These are phyloP conservation scores for Drosophila incognita DNA, from an alignment of 2,888 invertebrate species.

Conservation along the genomic window DNA sequence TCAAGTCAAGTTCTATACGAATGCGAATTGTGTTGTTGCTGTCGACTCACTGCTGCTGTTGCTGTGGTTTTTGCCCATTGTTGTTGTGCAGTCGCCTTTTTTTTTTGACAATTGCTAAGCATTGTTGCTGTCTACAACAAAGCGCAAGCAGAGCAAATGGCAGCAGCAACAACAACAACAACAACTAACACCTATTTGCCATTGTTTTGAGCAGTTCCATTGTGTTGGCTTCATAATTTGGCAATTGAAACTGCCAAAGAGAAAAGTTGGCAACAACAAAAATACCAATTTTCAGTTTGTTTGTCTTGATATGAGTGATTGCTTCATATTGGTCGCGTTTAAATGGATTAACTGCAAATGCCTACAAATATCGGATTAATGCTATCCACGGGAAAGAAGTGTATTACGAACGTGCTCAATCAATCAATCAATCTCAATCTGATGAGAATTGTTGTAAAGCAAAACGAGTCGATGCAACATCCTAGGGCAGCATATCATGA, in stretches of 20 bases:
- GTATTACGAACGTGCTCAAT: not conserved
- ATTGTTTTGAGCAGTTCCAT: constrained; percentile 60
- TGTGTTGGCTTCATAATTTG: constrained; percentile 57
- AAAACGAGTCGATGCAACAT: not conserved
- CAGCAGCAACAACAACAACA: constrained; percentile 20
- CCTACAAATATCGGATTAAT: not conserved
- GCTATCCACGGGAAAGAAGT: not conserved
- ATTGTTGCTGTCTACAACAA: constrained; percentile 69
- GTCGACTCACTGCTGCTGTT: constrained; percentile 7
- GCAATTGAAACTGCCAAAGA: constrained; percentile 60
- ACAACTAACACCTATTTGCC: constrained; percentile 50
- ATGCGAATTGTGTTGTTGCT: constrained; percentile 56
- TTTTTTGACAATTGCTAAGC: constrained; percentile 62
- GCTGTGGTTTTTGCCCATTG: constrained; percentile 49
- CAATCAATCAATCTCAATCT: not conserved
- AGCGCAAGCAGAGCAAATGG: constrained; percentile 52
- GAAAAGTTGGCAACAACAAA: constrained; percentile 13
- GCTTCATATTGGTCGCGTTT: constrained; percentile 18
- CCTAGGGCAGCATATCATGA: no score
- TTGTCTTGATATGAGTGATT: constrained; percentile 27
- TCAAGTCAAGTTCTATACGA: constrained; percentile 53
- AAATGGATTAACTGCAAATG: constrained; percentile 7
- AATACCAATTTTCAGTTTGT: constrained; percentile 17
- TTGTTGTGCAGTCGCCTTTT: constrained; percentile 43
- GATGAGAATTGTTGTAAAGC: not conserved